Base-by-base conservation (phyloP, 2,113 vertebrate species). In the Cacatua alba region DNA sequence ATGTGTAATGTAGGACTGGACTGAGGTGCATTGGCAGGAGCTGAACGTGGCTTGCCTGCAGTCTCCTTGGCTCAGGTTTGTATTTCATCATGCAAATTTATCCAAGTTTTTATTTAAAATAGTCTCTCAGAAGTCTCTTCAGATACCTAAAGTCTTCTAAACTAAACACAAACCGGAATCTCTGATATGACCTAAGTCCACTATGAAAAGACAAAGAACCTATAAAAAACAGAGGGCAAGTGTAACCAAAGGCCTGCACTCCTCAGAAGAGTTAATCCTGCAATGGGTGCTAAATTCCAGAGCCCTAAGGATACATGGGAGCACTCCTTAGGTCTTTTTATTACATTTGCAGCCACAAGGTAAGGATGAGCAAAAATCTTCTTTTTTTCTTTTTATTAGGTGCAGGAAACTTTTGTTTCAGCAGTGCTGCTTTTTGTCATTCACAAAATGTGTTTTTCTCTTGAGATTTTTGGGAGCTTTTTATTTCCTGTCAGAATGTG, bases 401-500 rank as follows among this genome's bases (percentile, higher is more conserved):
- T 64, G 55, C 6, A 4, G 68, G 18, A 90, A 94, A 82, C 44
- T 81, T 79, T 82, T 92, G 80, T 90, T 88, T 85, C 90, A 72
- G 60, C 72, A 84, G 18, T 19, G 39, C 57, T 92, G 90, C 41
- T 94, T 86, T 96, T 93, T 92, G 72, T 88, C 80, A 62, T 92
- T 84, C 69, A 57, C 26, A 72, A 57, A 68, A 62, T 89, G 92
- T 90, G 77, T 65, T 92, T 94, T 93, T 92, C 79, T 92, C 68
- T 86, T 0, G 5, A 92, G 44, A 74, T 88, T 84, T 92, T 69
- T 76, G 69, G 64, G 90, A 90, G 37, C 39, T 92, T 92, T 95
- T 95, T 93, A 75, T 94, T 96, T 96, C 88, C 92, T 87, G 80
- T 75, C 44, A 55, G 80, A 92, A 59, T 18, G 37, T 24, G 23